Conservation (phyloP, 2,113 vertebrate species). For the Eulemur rufifrons region DNA sequence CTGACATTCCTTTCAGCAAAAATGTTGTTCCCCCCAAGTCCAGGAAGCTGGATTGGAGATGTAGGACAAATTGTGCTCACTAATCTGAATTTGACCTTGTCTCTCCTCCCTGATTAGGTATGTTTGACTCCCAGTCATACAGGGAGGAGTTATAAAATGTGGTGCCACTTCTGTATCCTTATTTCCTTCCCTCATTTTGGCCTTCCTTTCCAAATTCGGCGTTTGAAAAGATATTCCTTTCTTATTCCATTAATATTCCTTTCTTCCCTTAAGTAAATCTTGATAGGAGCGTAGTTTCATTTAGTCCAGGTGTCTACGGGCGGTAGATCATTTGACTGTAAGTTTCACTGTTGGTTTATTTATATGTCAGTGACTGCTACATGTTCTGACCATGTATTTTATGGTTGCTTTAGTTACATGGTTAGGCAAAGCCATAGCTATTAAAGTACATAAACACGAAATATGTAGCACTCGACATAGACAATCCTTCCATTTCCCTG, state of each 20-base stretch:
- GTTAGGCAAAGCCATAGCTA: neutral
- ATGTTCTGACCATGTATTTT: neutral
- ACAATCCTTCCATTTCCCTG: neutral
- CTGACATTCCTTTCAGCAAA: neutral
- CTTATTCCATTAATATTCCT: neutral
- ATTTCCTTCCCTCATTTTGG: neutral
- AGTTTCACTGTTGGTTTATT: neutral
- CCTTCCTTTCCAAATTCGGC: neutral
- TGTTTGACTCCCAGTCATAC: neutral
- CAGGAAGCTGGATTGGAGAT: neutral
- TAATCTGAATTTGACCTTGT: neutral
- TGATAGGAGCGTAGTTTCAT: neutral
- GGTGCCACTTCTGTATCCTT: neutral
- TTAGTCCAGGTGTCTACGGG: conserved; percentile 1
- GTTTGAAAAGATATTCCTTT: no score
- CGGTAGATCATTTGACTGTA: neutral
- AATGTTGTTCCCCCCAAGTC: neutral
- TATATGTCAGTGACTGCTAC: neutral
- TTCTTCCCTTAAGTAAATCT: conserved; percentile 47
- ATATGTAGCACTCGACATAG: neutral
- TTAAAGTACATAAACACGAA: neutral
- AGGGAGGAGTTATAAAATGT: neutral
- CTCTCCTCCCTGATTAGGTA: neutral
- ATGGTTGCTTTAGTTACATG: neutral
- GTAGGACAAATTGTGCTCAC: neutral